Evolutionary conservation across 2,113 vertebrate genomes (phyloP).

Genomic region (Eulemur rufifrons): DNA sequence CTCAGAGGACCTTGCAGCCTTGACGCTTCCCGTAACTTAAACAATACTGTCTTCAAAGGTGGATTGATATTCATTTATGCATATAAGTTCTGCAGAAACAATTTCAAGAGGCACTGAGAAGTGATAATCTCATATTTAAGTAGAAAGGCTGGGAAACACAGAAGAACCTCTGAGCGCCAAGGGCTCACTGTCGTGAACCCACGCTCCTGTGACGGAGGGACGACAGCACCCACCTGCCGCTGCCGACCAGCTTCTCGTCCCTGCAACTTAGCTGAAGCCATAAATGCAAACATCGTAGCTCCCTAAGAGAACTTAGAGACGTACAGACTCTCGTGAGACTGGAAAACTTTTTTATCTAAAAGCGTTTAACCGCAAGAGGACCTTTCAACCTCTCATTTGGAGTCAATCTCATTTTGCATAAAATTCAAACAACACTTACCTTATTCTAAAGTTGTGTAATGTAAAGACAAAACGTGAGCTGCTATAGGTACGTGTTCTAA

Average conservation of each 20-base stretch:
- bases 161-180: background rate
- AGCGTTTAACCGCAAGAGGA: background rate
- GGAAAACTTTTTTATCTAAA: background rate
- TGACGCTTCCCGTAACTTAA: background rate
- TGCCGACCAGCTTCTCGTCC: background rate
- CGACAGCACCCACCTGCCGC: accelerated
- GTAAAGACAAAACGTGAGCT: background rate
- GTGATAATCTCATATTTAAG: background rate
- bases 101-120: background rate
- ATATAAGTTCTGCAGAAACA: background rate
- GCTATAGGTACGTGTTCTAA: background rate
- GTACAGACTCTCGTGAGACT: background rate
- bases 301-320: background rate
- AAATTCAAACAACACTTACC: background rate
- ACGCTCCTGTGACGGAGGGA: accelerated
- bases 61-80: background rate
- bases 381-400: background rate
- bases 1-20: background rate
- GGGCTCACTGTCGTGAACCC: background rate
- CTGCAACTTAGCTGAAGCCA: background rate
- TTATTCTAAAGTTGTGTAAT: background rate
- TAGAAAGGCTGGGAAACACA: background rate
- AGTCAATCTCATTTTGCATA: background rate
- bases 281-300: background rate
- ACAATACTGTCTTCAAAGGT: background rate